A percentile compares a stretch with the other conserved stretches of the same genome.
phyloP scores from a whole-genome alignment of 2,113 vertebrate genomes.

The Grallaria varia region DNA sequence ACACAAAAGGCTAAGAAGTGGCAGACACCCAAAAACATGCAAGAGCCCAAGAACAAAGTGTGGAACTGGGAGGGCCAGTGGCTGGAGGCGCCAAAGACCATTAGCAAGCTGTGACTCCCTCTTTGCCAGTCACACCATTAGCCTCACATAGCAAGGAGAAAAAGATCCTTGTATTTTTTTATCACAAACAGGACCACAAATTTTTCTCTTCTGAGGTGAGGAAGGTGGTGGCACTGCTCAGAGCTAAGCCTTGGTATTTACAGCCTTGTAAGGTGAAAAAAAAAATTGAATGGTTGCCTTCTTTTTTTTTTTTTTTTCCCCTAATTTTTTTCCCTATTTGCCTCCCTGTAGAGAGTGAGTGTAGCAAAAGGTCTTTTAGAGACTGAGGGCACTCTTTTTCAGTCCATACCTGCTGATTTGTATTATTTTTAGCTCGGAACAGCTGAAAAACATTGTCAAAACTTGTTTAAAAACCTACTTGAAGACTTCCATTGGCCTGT shows the following conservation, averaged over 20 bases:
- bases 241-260: not conserved
- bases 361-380: not conserved
- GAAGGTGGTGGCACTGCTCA: not conserved
- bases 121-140: not conserved
- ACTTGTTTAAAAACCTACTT: conserved; percentile 26
- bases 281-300: not conserved
- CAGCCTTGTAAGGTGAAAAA: not conserved
- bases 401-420: not conserved
- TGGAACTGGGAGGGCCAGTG: not conserved
- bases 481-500: conserved; percentile 10
- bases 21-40: not conserved
- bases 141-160: not conserved
- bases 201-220: not conserved
- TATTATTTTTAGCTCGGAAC: conserved; percentile 32
- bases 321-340: not conserved
- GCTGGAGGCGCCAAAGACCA: not conserved
- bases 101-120: not conserved
- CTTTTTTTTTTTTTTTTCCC: not conserved
- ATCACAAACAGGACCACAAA: not conserved
- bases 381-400: not conserved
- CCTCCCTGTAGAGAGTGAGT: not conserved
- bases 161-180: not conserved
- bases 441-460: conserved; percentile 22
- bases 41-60: not conserved
- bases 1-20: not conserved